Evolutionary conservation across 2,888 invertebrate genomes (phyloP).

Genomic region (Falcaria lacertinaria): DNA sequence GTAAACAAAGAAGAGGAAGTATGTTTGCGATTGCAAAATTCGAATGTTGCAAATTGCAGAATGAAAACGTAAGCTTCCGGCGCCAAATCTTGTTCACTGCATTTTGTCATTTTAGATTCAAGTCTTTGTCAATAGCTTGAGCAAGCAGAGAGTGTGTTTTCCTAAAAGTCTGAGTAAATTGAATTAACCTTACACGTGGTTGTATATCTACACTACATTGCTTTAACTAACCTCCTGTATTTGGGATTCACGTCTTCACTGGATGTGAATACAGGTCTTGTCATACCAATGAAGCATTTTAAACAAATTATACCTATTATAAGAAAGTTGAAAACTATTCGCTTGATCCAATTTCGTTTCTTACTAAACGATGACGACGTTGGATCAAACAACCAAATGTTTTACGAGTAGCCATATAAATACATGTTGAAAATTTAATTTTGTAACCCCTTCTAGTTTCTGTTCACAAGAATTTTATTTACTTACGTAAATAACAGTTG

Average conservation of each 20-base stretch:
- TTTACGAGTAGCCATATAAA: too few species aligned
- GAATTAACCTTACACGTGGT: neutral
- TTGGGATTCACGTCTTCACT: neutral
- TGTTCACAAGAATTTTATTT: too few species aligned
- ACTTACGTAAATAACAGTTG: too few species aligned
- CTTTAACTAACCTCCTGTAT: neutral
- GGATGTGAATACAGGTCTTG: too few species aligned
- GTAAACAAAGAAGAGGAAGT: neutral
- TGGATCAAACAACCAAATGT: too few species aligned
- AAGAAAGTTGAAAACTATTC: too few species aligned
- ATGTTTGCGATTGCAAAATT: neutral
- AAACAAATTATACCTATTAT: too few species aligned
- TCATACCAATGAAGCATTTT: too few species aligned
- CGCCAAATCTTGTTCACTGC: conserved; percentile 4
- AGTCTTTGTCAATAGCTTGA: conserved; percentile 3
- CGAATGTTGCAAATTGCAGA: neutral
- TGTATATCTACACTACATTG: neutral
- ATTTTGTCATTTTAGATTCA: conserved; percentile 2
- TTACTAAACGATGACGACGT: too few species aligned
- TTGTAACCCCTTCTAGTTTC: too few species aligned
- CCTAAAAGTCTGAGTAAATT: neutral
- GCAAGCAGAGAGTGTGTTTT: neutral
- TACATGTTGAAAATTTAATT: too few species aligned
- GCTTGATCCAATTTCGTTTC: too few species aligned
- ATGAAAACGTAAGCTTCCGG: conserved; percentile 2